These are phyloP conservation scores for Heliocidaris erythrogramma DNA, from an alignment of 35 echinoderm and acorn worm genomes.

Conservation along the genomic window DNA sequence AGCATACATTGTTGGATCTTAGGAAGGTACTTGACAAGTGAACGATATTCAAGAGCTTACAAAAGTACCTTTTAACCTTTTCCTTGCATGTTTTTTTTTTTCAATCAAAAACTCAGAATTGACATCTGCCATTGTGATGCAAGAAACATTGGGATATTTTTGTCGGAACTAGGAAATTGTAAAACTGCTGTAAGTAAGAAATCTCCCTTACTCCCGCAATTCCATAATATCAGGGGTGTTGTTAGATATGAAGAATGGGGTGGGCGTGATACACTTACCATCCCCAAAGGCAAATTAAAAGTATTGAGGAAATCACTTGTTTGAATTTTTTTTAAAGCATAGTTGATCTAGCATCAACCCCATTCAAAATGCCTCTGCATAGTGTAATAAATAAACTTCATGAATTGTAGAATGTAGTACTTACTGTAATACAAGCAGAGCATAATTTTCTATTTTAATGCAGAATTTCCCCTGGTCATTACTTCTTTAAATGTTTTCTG, in stretches of 20 bases:
- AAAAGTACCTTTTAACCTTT: not conserved
- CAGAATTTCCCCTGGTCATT: not conserved
- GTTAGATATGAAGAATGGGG: not conserved
- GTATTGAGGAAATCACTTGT: too few species aligned
- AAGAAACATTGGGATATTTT: not conserved
- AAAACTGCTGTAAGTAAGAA: not conserved
- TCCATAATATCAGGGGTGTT: not conserved
- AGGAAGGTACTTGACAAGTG: not conserved
- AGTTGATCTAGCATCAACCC: not conserved
- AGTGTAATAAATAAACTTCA: too few species aligned
- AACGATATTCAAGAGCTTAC: not conserved
- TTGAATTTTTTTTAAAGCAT: too few species aligned
- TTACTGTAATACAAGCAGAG: too few species aligned
- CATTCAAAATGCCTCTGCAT: not conserved
- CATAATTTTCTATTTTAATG: not conserved
- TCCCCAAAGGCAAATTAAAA: too few species aligned
- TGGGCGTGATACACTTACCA: too few species aligned
- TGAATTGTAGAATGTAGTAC: too few species aligned
- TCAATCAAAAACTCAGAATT: not conserved
- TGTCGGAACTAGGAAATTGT: not conserved
- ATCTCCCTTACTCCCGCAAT: not conserved
- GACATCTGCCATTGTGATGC: not conserved
- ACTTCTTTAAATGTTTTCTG: not conserved
- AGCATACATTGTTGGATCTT: not conserved
- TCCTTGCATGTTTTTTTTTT: not conserved